Percentiles rank a stretch among this genome's conserved stretches.
phyloP scores from a whole-genome alignment of 1,140 invertebrate genomes.

The Calephelis nemesis region DNA sequence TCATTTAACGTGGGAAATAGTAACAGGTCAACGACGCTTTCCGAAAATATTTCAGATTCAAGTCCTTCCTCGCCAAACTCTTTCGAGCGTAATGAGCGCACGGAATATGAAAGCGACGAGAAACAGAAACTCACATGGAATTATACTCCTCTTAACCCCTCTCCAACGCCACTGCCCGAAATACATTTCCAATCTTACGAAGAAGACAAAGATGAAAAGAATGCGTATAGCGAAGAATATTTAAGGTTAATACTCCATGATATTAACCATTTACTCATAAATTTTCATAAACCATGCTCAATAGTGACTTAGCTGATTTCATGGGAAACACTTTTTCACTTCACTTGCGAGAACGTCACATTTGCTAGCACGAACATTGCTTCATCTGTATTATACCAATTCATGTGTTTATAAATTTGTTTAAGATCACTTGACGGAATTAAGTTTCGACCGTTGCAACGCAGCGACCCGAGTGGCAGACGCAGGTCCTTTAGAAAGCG shows the following conservation, averaged over 20 bases:
- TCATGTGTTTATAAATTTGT: conserved; percentile 69
- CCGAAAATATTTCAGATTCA: conserved; percentile 52
- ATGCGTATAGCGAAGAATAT: conserved; percentile 69
- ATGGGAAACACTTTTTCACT: conserved; percentile 23
- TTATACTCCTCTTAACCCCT: conserved; percentile 63
- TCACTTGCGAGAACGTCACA: conserved; percentile 28
- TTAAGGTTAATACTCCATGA: conserved; percentile 74
- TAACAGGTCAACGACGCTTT: conserved; percentile 57
- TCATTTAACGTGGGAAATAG: conserved; percentile 60
- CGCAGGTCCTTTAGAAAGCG: conserved; percentile 80
- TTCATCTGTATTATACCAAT: conserved; percentile 57
- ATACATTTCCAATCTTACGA: conserved; percentile 77
- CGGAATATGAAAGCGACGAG: conserved; percentile 35
- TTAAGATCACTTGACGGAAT: conserved; percentile 81
- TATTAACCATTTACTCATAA: conserved; percentile 41
- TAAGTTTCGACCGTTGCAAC: conserved; percentile 78
- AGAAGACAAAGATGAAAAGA: conserved; percentile 50
- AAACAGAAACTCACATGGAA: conserved; percentile 67
- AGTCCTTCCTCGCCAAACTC: conserved; percentile 40
- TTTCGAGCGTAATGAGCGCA: conserved; percentile 41
- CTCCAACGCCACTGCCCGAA: conserved; percentile 59
- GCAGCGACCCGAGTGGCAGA: conserved; percentile 80
- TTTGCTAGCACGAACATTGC: conserved; percentile 35
- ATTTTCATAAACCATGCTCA: conserved; percentile 41
- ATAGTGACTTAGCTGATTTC: conserved; percentile 51